Conservation (phyloP, 2,888 invertebrate genomes). For the Aphodius sticticus region DNA sequence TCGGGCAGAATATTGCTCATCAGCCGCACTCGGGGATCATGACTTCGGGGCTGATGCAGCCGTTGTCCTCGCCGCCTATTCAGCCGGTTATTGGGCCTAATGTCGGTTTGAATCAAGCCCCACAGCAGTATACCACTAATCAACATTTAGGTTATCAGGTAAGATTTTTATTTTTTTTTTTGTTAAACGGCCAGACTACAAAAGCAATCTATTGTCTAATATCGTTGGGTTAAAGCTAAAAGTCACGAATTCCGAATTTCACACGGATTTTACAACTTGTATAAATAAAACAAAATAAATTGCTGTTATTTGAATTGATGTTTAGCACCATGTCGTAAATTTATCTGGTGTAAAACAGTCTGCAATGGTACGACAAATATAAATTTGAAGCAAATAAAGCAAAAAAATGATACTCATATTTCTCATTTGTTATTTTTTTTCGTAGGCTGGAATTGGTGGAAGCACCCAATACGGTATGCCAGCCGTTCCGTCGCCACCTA, state of each 20-base stretch:
- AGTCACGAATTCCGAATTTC: too few species aligned
- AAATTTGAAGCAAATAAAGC: conserved; percentile 10
- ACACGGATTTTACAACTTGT: too few species aligned
- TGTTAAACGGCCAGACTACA: too few species aligned
- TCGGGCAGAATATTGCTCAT: conserved; percentile 59
- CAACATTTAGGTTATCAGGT: conserved; percentile 79
- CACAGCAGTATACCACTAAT: conserved; percentile 64
- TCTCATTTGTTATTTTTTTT: conserved; percentile 25
- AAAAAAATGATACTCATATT: conserved; percentile 5
- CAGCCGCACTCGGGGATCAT: conserved; percentile 59
- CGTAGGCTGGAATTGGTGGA: conserved; percentile 57
- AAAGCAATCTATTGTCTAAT: too few species aligned
- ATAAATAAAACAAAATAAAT: too few species aligned
- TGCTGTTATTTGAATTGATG: too few species aligned
- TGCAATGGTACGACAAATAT: conserved; percentile 4
- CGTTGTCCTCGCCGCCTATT: conserved; percentile 69
- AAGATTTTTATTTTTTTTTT: conserved; percentile 41
- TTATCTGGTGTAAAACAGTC: too few species aligned
- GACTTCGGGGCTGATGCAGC: conserved; percentile 57
- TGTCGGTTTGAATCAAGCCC: conserved; percentile 63
- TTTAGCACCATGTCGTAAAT: too few species aligned
- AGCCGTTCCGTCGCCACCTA: conserved; percentile 87
- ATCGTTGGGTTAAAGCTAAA: too few species aligned
- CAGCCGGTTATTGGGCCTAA: conserved; percentile 61
- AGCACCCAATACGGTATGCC: conserved; percentile 78